Evolutionary conservation across 2,888 invertebrate species (phyloP).

Genomic region (Meliscaeva auricollis): DNA sequence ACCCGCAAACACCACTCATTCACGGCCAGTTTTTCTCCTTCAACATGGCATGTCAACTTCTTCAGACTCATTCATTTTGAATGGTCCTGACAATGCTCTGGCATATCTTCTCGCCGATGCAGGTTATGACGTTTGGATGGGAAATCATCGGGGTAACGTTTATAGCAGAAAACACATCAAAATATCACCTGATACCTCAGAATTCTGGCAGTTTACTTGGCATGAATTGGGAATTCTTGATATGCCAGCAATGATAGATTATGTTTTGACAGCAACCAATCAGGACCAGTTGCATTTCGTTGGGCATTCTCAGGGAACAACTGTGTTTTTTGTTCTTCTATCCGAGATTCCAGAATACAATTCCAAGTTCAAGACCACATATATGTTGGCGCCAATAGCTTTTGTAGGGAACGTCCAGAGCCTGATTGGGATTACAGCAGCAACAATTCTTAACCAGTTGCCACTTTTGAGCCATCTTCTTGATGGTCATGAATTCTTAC

Average conservation of each 20-base stretch:
- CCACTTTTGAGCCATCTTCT: slow-evolving; percentile 80
- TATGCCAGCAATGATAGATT: slow-evolving; percentile 92
- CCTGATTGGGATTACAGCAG: slow-evolving; percentile 83
- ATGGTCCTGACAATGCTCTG: slow-evolving; percentile 87
- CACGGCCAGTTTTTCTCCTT: slow-evolving; percentile 85
- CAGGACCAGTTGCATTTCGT: slow-evolving; percentile 88
- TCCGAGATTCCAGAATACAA: slow-evolving; percentile 86
- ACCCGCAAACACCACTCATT: slow-evolving; percentile 37
- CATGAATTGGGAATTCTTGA: slow-evolving; percentile 90
- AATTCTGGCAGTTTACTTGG: slow-evolving; percentile 89
- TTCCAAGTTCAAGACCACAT: slow-evolving; percentile 87
- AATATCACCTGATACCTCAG: slow-evolving; percentile 84
- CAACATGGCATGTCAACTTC: slow-evolving; percentile 90
- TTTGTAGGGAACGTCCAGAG: slow-evolving; percentile 85
- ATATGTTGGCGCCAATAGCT: slow-evolving; percentile 89
- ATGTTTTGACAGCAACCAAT: slow-evolving; percentile 86
- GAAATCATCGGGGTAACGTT: slow-evolving; percentile 90
- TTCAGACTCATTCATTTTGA: slow-evolving; percentile 90
- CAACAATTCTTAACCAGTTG: slow-evolving; percentile 82
- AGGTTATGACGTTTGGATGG: slow-evolving; percentile 92
- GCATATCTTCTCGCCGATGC: slow-evolving; percentile 86
- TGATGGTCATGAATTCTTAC: slow-evolving; percentile 86
- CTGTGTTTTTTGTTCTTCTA: slow-evolving; percentile 90
- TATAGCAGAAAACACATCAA: slow-evolving; percentile 85
- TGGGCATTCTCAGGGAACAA: slow-evolving; percentile 89